These are phyloP conservation scores for Semnornis frantzii DNA, from an alignment of 2,113 vertebrate genomes.

Conservation along the genomic window DNA sequence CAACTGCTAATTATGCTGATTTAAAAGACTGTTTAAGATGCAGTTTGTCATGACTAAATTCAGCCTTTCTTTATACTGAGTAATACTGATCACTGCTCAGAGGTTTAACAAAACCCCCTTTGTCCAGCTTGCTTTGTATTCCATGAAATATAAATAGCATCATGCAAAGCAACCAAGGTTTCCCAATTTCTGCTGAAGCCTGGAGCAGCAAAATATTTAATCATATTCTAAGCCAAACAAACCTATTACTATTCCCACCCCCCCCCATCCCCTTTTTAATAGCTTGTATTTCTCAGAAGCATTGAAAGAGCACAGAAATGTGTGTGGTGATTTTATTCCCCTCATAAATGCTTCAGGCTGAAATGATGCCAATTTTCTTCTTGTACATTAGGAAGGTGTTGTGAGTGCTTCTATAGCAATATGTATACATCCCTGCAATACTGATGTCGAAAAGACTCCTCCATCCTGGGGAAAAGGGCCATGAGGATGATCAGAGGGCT, in stretches of 20 bases:
- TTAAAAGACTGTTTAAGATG: conserved; percentile 44
- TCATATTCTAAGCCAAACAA: background rate
- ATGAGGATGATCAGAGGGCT: too few relatives aligned
- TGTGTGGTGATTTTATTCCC: background rate
- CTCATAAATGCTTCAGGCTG: background rate
- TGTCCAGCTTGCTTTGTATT: background rate
- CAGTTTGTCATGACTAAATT: conserved; percentile 27
- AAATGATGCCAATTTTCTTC: background rate
- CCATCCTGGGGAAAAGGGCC: background rate
- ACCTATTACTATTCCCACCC: background rate
- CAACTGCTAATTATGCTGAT: conserved; percentile 59
- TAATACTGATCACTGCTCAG: conserved; percentile 22
- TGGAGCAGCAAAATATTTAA: background rate
- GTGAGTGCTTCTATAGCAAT: background rate
- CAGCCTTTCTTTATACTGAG: conserved; percentile 26
- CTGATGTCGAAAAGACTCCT: background rate
- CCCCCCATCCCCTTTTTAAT: background rate
- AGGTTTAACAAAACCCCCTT: background rate
- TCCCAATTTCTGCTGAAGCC: background rate
- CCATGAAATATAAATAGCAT: background rate
- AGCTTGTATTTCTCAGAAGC: conserved; percentile 24
- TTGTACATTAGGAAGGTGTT: background rate
- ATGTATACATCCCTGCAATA: background rate
- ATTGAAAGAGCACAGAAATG: background rate
- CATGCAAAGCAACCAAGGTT: background rate